Evolutionary conservation across 1,140 invertebrate species (phyloP).

Genomic region (Dendroctonus ponderosae): DNA sequence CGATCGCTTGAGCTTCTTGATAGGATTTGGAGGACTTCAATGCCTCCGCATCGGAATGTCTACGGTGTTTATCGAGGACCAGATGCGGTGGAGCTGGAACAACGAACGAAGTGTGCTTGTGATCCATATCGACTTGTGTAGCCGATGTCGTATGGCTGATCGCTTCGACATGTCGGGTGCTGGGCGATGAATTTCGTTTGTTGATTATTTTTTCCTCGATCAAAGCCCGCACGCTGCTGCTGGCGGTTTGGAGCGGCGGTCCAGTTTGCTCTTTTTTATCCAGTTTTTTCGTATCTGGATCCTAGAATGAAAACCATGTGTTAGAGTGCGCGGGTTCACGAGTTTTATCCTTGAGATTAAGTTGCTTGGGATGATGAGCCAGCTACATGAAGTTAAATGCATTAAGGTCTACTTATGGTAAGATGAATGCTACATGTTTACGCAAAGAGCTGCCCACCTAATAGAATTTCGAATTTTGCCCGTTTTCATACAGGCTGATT

Average conservation of each 20-base stretch:
- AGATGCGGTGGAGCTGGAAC: conserved; percentile 61
- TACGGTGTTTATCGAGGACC: conserved; percentile 55
- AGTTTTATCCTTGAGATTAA: too few relatives aligned
- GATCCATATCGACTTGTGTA: conserved; percentile 50
- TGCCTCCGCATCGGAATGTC: conserved; percentile 65
- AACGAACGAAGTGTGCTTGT: conserved; percentile 59
- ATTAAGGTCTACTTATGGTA: too few relatives aligned
- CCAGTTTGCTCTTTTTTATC: conserved; percentile 80
- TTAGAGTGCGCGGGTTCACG: too few relatives aligned
- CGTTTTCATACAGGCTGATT: too few relatives aligned
- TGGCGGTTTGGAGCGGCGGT: conserved; percentile 82
- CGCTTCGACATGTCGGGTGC: conserved; percentile 55
- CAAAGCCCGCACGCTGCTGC: conserved; percentile 79
- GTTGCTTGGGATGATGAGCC: too few relatives aligned
- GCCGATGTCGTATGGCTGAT: conserved; percentile 54
- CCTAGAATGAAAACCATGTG: conserved; percentile 54
- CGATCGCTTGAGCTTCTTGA: conserved; percentile 58
- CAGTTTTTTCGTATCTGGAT: conserved; percentile 79
- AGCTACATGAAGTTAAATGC: too few relatives aligned
- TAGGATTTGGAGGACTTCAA: conserved; percentile 59
- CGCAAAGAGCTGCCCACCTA: too few relatives aligned
- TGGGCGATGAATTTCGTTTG: conserved; percentile 60
- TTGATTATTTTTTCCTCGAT: conserved; percentile 92
- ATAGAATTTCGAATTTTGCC: too few relatives aligned
- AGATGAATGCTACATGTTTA: too few relatives aligned